These are phyloP conservation scores for Catocala fraxini DNA, from an alignment of 2,888 invertebrate genomes.

Conservation along the genomic window DNA sequence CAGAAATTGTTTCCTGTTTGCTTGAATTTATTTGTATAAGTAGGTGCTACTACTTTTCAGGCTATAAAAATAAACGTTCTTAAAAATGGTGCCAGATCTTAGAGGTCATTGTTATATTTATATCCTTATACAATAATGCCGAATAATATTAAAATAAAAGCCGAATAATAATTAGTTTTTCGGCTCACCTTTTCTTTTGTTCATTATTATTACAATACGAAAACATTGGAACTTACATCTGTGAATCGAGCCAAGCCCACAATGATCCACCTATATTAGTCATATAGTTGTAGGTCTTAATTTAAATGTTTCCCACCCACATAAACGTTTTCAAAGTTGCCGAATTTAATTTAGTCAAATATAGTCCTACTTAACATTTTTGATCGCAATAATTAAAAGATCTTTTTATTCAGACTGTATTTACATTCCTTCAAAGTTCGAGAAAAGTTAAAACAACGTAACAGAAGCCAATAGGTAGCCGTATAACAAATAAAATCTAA, in stretches of 20 bases:
- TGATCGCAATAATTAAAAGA: background rate
- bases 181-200: conserved; percentile 15
- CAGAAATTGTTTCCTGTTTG: no score
- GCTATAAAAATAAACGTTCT: no score
- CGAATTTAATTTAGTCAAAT: conserved; percentile 20
- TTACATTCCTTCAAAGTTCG: no score
- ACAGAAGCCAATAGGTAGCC: background rate
- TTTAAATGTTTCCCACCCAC: conserved; percentile 33
- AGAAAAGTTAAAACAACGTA: background rate
- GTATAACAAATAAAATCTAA: conserved; percentile 15
- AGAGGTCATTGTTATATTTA: no score
- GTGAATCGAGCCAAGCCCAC: conserved; percentile 35
- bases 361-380: conserved; percentile 11
- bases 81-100: no score
- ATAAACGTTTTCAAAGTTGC: conserved; percentile 26
- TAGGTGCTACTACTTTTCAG: no score
- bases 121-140: no score
- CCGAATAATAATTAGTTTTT: background rate
- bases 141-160: no score
- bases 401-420: no score
- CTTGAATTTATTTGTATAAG: no score
- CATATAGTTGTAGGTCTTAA: conserved; percentile 37
- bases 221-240: conserved; percentile 15
- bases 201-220: conserved; percentile 11
- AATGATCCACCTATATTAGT: conserved; percentile 44